A percentile compares a stretch with the other conserved stretches of the same genome.
phyloP scores from a whole-genome alignment of 2,797 vertebrate species.

The Miichthys miiuy region DNA sequence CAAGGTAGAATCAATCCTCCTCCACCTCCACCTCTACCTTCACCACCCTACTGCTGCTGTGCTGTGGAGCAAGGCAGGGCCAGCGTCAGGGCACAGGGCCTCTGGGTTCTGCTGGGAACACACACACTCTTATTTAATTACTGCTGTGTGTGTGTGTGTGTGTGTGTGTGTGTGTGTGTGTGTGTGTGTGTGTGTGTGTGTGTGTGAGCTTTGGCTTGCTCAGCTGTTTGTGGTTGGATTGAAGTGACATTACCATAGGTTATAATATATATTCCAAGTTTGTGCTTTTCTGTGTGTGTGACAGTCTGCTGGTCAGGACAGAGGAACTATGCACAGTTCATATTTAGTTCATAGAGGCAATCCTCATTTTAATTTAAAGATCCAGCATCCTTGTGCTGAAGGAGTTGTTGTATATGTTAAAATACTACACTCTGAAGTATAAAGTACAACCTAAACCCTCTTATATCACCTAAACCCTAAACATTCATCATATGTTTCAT shows the following conservation, averaged over 20 bases:
- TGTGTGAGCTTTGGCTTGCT: conserved; percentile 24
- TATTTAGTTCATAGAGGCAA: neutral
- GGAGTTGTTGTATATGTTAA: neutral
- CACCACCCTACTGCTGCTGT: conserved; percentile 29
- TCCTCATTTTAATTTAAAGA: neutral
- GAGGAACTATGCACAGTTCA: neutral
- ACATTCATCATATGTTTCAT: too few relatives aligned
- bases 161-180: conserved; percentile 21
- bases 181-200: conserved; percentile 10
- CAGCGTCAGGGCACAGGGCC: conserved; percentile 22
- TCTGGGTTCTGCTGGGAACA: conserved; percentile 25
- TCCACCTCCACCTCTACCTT: conserved; percentile 27
- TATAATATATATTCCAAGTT: neutral
- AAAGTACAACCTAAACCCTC: neutral
- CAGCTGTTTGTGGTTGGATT: neutral
- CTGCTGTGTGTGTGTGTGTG: conserved; percentile 14
- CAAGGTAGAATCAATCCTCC: conserved; percentile 68
- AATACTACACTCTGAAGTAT: neutral
- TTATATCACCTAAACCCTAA: neutral
- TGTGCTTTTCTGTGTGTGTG: neutral
- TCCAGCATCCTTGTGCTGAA: neutral
- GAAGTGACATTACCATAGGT: neutral
- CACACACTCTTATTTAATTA: conserved; percentile 14
- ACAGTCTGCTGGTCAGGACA: neutral
- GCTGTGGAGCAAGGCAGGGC: conserved; percentile 61